Conservation (phyloP, 2,113 vertebrate species). For the Grantiella picta region DNA sequence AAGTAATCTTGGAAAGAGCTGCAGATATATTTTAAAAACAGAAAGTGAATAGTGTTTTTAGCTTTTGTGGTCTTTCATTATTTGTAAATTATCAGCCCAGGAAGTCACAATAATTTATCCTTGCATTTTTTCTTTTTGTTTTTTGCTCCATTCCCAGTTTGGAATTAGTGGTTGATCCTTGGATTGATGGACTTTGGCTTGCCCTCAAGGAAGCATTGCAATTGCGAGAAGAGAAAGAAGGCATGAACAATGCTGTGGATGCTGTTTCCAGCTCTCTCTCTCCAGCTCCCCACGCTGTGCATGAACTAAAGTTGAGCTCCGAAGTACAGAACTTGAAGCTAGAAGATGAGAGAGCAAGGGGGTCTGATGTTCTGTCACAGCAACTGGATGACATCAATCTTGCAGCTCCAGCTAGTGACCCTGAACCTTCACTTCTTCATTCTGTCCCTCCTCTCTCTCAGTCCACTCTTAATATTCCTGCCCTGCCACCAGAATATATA, state of each 20-base stretch:
- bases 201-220: constrained; percentile 75
- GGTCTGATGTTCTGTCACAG: neutral
- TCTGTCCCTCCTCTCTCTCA: constrained; percentile 82
- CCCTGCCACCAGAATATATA: constrained; percentile 78
- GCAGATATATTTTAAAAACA: neutral
- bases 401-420: neutral
- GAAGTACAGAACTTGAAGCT: constrained; percentile 76
- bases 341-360: constrained; percentile 19
- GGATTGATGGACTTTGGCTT: constrained; percentile 91
- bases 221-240: constrained; percentile 56
- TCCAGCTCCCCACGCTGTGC: neutral
- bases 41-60: neutral
- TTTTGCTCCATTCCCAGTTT: constrained; percentile 66
- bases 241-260: neutral
- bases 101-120: neutral
- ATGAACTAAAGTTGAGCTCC: constrained; percentile 28
- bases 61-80: neutral
- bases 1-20: neutral
- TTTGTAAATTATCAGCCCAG: neutral
- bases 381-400: neutral
- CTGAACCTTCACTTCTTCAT: constrained; percentile 71
- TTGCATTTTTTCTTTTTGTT: neutral
- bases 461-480: constrained; percentile 82
- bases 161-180: constrained; percentile 92
- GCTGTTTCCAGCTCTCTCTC: neutral